Percentiles rank a stretch among this genome's conserved stretches.
Conservation (phyloP, 2,113 vertebrate species). For the Leucoraja erinaceus region DNA sequence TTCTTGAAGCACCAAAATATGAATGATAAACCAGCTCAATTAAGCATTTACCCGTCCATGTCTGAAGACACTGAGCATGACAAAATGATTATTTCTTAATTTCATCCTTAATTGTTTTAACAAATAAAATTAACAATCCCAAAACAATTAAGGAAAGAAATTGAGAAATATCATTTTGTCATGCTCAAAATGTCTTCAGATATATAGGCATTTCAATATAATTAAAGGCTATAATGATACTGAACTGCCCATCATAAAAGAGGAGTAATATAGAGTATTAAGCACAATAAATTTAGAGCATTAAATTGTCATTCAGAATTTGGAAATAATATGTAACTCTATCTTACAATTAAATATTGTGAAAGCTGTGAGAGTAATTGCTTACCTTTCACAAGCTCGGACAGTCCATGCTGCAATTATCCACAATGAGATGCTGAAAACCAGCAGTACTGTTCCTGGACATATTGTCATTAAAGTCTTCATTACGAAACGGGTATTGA, state of each 20-base stretch:
- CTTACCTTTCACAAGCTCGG: conserved; percentile 98
- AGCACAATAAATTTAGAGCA: not conserved
- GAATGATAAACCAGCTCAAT: not conserved
- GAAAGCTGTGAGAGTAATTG: conserved; percentile 28
- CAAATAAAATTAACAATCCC: not conserved
- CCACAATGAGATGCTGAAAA: conserved; percentile 99
- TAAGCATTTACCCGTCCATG: not conserved
- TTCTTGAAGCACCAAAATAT: not conserved
- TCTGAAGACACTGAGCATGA: not conserved
- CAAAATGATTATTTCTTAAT: not conserved
- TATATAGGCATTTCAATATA: not conserved
- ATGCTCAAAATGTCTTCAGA: too few relatives aligned
- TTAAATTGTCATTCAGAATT: not conserved
- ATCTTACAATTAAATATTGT: not conserved
- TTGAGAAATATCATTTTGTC: too few relatives aligned
- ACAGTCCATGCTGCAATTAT: conserved; percentile 99
- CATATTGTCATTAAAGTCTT: conserved; percentile 99
- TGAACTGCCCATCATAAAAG: not conserved
- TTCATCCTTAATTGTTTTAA: not conserved
- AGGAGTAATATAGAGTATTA: not conserved
- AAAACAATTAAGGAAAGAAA: not conserved
- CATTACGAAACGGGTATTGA: conserved; percentile 99
- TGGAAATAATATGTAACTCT: not conserved
- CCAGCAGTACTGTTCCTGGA: conserved; percentile 95
- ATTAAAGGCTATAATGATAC: not conserved